Evolutionary conservation across 1,140 invertebrate species (phyloP).

Genomic region (Ostrea edulis): DNA sequence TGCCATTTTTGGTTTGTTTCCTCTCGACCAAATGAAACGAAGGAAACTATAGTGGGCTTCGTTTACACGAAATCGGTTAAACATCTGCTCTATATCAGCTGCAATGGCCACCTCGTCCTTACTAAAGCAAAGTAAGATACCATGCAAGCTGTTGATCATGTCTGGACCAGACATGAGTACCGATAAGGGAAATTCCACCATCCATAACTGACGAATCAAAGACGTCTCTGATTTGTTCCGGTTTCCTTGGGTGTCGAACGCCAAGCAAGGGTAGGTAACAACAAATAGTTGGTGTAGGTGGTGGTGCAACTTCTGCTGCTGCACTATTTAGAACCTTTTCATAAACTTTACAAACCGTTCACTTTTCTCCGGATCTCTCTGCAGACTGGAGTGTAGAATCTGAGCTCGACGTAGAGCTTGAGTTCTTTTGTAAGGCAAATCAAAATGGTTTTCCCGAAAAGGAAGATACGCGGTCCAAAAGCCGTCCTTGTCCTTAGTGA

Average conservation of each 20-base stretch:
- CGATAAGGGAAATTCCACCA: conserved; percentile 67
- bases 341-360: no score
- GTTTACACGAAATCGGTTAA: conserved; percentile 44
- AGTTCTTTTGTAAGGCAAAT: conserved; percentile 56
- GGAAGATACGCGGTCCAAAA: conserved; percentile 53
- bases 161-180: no score
- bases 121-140: conserved; percentile 62
- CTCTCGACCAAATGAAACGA: conserved; percentile 56
- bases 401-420: conserved; percentile 15
- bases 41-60: conserved; percentile 50
- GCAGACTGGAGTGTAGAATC: no score
- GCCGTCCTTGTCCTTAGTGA: conserved; percentile 40
- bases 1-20: conserved; percentile 46
- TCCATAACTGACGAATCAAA: conserved; percentile 55
- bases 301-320: conserved; percentile 55
- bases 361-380: conserved; percentile 49
- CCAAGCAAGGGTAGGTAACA: conserved; percentile 52
- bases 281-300: conserved; percentile 31
- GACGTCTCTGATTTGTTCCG: conserved; percentile 53
- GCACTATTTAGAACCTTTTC: conserved; percentile 51
- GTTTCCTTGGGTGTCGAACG: conserved; percentile 42
- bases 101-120: conserved; percentile 50
- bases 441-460: conserved; percentile 27
- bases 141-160: conserved; percentile 59
- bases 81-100: no score